phyloP scores from a whole-genome alignment of 2,797 vertebrate species.

The Tragelaphus eurycerus region DNA sequence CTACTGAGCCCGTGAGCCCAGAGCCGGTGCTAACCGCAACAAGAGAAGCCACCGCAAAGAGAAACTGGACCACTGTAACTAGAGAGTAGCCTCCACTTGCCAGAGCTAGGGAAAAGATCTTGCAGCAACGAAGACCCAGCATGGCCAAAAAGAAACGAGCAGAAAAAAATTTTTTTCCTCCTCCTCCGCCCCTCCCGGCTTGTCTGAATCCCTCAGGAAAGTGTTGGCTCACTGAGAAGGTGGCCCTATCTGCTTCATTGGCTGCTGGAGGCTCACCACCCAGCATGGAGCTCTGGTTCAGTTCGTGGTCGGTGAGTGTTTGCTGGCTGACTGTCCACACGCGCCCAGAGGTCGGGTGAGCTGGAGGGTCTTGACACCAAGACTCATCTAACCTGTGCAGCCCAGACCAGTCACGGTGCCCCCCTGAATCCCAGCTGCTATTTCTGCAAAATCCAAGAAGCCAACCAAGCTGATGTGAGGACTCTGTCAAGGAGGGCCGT shows the following conservation, averaged over 20 bases:
- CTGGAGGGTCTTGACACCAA: background rate
- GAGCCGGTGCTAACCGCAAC: background rate
- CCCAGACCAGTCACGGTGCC: fast-evolving
- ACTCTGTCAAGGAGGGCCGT: fast-evolving
- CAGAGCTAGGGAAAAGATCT: background rate
- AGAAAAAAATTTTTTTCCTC: background rate
- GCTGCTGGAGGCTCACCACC: fast-evolving
- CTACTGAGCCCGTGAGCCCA: background rate
- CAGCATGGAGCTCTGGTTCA: fast-evolving
- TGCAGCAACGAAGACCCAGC: background rate
- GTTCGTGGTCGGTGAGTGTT: fast-evolving
- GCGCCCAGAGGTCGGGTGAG: fast-evolving
- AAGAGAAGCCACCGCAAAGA: background rate
- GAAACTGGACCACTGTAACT: background rate
- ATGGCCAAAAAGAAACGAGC: background rate
- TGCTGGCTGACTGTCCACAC: fast-evolving
- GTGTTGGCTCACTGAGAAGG: background rate
- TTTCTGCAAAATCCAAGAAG: too few species aligned
- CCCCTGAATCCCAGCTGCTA: background rate
- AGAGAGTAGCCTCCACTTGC: background rate
- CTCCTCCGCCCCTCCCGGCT: fast-evolving
- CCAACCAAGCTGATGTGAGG: fast-evolving
- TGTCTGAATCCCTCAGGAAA: background rate
- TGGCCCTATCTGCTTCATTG: fast-evolving
- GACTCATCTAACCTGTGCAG: fast-evolving